Evolutionary conservation across 2,888 invertebrate genomes (phyloP), one percentile per base, ranked within the genome.

Genomic region (Leptopilina syphax): DNA sequence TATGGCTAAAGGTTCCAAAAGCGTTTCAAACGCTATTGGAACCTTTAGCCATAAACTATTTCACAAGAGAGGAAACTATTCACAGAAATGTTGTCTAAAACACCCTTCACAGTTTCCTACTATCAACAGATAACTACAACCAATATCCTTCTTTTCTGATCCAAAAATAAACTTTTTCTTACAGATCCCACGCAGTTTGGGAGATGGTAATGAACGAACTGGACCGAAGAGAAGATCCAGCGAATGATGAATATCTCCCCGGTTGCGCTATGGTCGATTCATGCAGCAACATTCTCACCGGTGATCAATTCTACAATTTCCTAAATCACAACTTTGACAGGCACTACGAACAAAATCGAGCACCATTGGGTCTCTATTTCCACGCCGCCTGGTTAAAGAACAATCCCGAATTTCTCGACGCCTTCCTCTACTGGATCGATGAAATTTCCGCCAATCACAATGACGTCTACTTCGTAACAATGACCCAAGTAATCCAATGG

Each of bases 401-500:
- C 92, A 97, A 98, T 90, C 97, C 97, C 67, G 98, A 98, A 92
- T 97, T 95, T 92, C 93, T 98, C 84, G 98, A 98, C 89, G 97
- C 97, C 77, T 98, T 98, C 95, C 93, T 97, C 27, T 97, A 96
- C 92, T 98, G 98, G 98, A 96, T 98, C 89, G 98, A 98, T 91
- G 98, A 98, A 92, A 94, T 97, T 81, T 93, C 97, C 60, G 93
- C 95, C 86, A 96, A 95, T 85, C 97, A 97, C 93, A 96, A 96
- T 85, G 98, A 98, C 90, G 98, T 98, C 10, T 98, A 97, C 93
- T 98, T 98, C 91, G 97, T 97, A 18, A 98, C 98, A 81, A 98
- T 97, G 97, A 98, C 98, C n/a, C 97, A 97, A 92, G 97, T 97
- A 8, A 97, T 98, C 87, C 98, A 98, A 91, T 98, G 98, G 98